phyloP scores from a whole-genome alignment of 2,888 invertebrate species.

The Melanophora roralis region DNA sequence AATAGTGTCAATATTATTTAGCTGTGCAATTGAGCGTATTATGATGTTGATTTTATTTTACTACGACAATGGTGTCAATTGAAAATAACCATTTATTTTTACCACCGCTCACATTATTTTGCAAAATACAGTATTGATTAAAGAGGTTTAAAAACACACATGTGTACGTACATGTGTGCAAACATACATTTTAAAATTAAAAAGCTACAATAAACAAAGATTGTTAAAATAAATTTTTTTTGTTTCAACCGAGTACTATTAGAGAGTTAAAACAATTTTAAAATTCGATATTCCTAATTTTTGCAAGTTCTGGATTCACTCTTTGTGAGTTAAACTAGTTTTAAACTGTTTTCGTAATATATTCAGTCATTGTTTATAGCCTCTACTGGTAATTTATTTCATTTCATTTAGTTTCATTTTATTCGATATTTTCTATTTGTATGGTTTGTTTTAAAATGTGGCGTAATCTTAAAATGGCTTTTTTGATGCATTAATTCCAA shows the following conservation, averaged over 20 bases:
- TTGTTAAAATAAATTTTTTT: too few species aligned
- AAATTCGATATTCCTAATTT: too few species aligned
- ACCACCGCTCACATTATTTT: neutral
- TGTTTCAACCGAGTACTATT: too few species aligned
- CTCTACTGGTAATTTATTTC: too few species aligned
- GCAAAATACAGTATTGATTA: neutral
- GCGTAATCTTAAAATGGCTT: slow-evolving; percentile 67
- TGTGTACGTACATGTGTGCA: too few species aligned
- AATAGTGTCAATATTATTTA: slow-evolving; percentile 57
- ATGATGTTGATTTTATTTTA: slow-evolving; percentile 42
- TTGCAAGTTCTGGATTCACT: too few species aligned
- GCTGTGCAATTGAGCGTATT: slow-evolving; percentile 60
- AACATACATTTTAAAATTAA: too few species aligned
- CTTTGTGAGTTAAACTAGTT: too few species aligned
- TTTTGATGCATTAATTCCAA: slow-evolving; percentile 64
- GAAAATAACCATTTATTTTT: slow-evolving; percentile 27
- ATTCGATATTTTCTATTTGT: slow-evolving; percentile 54
- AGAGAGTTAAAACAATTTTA: too few species aligned
- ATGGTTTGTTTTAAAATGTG: slow-evolving; percentile 62
- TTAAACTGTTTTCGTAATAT: too few species aligned
- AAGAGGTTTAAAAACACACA: neutral
- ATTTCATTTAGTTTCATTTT: slow-evolving; percentile 36
- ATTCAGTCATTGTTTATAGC: too few species aligned
- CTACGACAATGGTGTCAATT: slow-evolving; percentile 25
- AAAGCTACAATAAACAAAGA: too few species aligned